A percentile compares a stretch with the other conserved stretches of the same genome.
Evolutionary conservation across 2,797 vertebrate species (phyloP).

Genomic region (Helarctos malayanus): DNA sequence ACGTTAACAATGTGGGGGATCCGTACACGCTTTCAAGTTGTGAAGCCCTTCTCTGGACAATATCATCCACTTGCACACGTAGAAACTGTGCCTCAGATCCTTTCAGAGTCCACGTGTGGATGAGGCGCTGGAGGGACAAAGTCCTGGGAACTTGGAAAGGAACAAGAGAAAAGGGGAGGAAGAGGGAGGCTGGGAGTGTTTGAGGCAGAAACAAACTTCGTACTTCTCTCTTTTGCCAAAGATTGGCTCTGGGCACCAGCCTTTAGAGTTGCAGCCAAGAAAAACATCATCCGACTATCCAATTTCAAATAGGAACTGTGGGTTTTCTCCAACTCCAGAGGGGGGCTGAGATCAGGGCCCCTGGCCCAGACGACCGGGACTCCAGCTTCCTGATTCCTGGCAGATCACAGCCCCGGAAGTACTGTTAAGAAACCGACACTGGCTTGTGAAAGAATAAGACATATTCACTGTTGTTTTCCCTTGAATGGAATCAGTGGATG

Average conservation of each 20-base stretch:
- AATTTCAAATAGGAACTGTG: conserved; percentile 59
- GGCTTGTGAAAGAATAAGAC: conserved; percentile 1
- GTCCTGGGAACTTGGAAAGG: conserved; percentile 17
- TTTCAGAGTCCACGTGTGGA: background rate
- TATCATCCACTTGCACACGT: background rate
- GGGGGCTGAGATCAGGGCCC: background rate
- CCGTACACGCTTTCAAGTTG: background rate
- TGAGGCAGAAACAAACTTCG: conserved; percentile 6
- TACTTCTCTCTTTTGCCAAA: conserved; percentile 68
- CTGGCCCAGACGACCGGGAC: background rate
- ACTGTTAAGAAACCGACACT: background rate
- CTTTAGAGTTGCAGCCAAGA: conserved; percentile 75
- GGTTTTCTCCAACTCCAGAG: conserved; percentile 52
- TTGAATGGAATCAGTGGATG: conserved; percentile 42
- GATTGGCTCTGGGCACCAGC: conserved; percentile 71
- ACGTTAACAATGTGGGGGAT: background rate
- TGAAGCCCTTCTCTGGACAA: background rate
- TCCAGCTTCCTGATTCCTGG: background rate
- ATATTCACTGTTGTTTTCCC: background rate
- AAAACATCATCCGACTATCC: conserved; percentile 70
- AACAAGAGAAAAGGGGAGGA: conserved; percentile 61
- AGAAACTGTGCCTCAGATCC: background rate
- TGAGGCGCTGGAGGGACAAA: conserved; percentile 37
- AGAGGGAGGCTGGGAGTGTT: conserved; percentile 64
- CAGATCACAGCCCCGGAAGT: background rate